Evolutionary conservation across 2,113 vertebrate genomes (phyloP).

Genomic region (Psettodes erumei): DNA sequence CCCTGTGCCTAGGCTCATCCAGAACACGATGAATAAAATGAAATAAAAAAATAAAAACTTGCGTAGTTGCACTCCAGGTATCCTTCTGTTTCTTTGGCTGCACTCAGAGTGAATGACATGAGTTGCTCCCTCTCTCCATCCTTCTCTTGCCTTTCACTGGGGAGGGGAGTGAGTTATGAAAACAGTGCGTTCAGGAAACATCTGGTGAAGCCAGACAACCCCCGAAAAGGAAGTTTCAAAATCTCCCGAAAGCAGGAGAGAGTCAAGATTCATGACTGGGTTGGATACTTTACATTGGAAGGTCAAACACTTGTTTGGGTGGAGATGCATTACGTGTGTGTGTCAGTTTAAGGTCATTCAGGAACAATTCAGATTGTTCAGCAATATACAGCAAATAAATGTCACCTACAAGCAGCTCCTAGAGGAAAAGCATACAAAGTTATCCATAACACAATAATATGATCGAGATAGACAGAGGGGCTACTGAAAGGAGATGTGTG

Average conservation of each 20-base stretch:
- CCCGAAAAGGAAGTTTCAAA: conserved; percentile 90
- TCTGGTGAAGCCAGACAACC: conserved; percentile 88
- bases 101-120: conserved; percentile 50
- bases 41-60: no score
- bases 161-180: conserved; percentile 62
- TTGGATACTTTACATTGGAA: conserved; percentile 50
- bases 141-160: conserved; percentile 52
- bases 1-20: neutral
- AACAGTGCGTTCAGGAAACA: conserved; percentile 80
- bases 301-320: conserved; percentile 62
- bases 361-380: no score
- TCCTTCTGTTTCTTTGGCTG: conserved; percentile 31
- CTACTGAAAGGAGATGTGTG: neutral
- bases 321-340: conserved; percentile 25
- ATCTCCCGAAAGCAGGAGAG: conserved; percentile 86
- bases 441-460: neutral
- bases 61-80: conserved; percentile 44
- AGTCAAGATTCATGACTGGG: conserved; percentile 75
- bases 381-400: neutral
- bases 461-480: neutral
- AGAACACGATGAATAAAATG: no score
- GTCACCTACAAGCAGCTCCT: neutral
- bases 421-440: neutral
- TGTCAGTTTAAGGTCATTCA: conserved; percentile 22
- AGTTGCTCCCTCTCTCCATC: conserved; percentile 26